Percentiles rank a stretch among this genome's conserved stretches.
Evolutionary conservation across 2,797 vertebrate species (phyloP).

Genomic region (Macrochelys suwanniensis): DNA sequence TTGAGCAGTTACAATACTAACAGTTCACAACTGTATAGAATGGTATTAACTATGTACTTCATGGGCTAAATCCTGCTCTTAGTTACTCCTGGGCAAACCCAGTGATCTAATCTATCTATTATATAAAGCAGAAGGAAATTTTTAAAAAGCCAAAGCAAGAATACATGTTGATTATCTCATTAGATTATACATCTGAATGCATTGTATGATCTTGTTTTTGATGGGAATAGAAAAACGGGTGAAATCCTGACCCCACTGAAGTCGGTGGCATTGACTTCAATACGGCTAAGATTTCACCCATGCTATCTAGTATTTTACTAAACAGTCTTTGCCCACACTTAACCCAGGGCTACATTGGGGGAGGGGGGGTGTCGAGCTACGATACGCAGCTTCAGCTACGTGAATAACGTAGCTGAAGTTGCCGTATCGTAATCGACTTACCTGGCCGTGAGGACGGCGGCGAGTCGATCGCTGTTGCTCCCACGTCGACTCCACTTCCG

Average conservation of each 20-base stretch:
- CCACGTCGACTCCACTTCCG: too few relatives aligned
- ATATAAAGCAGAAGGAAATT: background rate
- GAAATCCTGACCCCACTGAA: background rate
- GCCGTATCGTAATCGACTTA: too few relatives aligned
- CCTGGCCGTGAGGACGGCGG: too few relatives aligned
- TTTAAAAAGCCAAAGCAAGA: background rate
- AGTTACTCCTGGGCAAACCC: background rate
- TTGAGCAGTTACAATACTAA: background rate
- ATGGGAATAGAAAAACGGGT: background rate
- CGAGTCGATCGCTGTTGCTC: too few relatives aligned
- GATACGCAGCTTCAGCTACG: too few relatives aligned
- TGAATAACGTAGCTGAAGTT: too few relatives aligned
- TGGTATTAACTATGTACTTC: constrained; percentile 47
- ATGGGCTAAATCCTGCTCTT: constrained; percentile 1
- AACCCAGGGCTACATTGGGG: too few relatives aligned
- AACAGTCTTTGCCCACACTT: constrained; percentile 10
- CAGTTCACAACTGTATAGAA: constrained; percentile 43
- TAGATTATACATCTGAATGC: fast-evolving
- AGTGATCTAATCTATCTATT: background rate
- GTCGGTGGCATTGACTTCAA: background rate
- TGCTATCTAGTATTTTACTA: background rate
- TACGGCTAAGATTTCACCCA: background rate
- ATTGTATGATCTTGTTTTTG: background rate
- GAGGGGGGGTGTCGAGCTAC: too few relatives aligned
- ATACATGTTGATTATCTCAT: background rate